Conservation (phyloP, 1,140 invertebrate species). For the Halictus rubicundus region DNA sequence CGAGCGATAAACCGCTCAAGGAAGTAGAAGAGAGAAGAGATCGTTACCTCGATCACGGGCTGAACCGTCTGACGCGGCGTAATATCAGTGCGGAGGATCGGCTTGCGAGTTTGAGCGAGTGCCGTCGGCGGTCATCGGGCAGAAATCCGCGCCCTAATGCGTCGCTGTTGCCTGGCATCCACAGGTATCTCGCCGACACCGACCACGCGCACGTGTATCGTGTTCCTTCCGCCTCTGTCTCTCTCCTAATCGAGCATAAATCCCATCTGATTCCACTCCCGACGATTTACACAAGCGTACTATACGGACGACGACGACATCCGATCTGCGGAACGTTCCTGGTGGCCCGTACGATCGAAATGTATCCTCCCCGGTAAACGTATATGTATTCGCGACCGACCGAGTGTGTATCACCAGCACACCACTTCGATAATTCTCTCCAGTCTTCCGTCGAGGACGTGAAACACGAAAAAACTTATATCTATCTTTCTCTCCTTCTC, state of each 20-base stretch:
- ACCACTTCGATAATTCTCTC: no score
- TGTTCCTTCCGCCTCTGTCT: constrained; percentile 34
- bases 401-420: no score
- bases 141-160: constrained; percentile 44
- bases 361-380: not conserved
- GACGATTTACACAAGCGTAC: not conserved
- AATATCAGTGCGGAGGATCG: constrained; percentile 31
- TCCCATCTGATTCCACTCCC: not conserved
- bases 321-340: no score
- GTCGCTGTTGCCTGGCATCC: constrained; percentile 39
- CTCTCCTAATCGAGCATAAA: not conserved
- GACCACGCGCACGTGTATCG: constrained; percentile 47
- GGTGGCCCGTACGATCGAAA: no score
- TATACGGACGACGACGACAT: no score
- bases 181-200: constrained; percentile 42
- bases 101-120: constrained; percentile 1
- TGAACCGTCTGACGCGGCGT: constrained; percentile 23
- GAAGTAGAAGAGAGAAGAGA: not conserved
- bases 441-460: not conserved
- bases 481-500: no score
- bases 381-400: no score
- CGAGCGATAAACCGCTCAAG: not conserved
- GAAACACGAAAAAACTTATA: constrained; percentile 11
- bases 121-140: constrained; percentile 31
- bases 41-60: constrained; percentile 20